Base-by-base conservation (phyloP, 2,113 vertebrate species). In the Trogon surrucura region DNA sequence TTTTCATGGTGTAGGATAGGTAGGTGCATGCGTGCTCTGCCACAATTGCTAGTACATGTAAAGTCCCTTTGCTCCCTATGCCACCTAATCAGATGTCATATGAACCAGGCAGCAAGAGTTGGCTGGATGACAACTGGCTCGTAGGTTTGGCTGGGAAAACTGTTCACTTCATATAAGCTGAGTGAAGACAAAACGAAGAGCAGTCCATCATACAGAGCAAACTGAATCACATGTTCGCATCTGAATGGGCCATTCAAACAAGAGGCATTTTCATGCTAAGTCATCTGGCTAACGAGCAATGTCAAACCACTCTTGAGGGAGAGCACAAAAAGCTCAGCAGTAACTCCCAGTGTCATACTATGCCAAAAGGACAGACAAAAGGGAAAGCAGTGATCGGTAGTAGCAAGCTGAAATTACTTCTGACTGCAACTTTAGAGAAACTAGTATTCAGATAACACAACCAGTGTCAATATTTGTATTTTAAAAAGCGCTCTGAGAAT, bases 111-210 rank as follows among this genome's bases (percentile, higher is more conserved):
- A 19, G 26, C 32, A 20, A 48, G 13, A 1, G 8, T 10, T 64
- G 41, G 3, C 13, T 45, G 50, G 26, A 25, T 57, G 18, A 23
- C 45, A 69, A 25, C n/a, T 53, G 67, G 9, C 9, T 50, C 1
- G 0, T 3, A 9, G 15, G 0, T 5, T 2, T 57, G 18, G 5
- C 11, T 16, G 8, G 65, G 51, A 85, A 71, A 41, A n/a, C 19
- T 44, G 5, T 26, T 66, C 4, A 2, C 21, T 15, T 53, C 26
- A 0, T 2, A 11, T 14, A 29, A 36, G 21, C 20, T 34, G 58
- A 53, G n/a, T 10, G 22, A 62, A 22, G 27, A 16, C 25, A 27
- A 54, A 74, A 27, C 4, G 27, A 61, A 13, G 54, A 26, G 13
- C 13, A 6, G 11, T n/a, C 27, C 27, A 26, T 20, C 44, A 26